Percentiles rank a stretch among this genome's conserved stretches.
Conservation (phyloP, 2,113 vertebrate genomes). For the Struthidea cinerea region DNA sequence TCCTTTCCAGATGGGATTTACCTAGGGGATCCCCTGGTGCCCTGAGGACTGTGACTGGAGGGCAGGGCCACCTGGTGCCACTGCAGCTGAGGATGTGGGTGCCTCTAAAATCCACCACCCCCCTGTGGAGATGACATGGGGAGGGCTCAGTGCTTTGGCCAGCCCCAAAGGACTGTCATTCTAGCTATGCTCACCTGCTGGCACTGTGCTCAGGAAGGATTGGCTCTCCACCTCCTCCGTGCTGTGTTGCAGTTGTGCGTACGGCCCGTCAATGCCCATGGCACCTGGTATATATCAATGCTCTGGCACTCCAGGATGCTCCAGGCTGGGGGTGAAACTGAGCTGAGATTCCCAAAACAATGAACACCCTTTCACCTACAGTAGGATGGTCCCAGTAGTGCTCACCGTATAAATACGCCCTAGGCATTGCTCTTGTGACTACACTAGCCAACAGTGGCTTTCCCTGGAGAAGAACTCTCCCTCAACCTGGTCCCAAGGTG, state of each 20-base stretch:
- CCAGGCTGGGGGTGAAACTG: neutral
- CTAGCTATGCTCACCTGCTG: neutral
- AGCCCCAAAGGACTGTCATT: neutral
- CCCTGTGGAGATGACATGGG: neutral
- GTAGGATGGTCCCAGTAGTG: rapidly evolving
- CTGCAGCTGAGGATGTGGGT: neutral
- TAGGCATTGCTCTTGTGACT: neutral
- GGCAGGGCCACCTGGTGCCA: neutral
- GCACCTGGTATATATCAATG: neutral
- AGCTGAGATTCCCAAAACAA: neutral
- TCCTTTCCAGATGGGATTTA: neutral
- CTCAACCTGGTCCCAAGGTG: neutral
- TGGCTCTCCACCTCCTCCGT: neutral
- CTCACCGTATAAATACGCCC: neutral
- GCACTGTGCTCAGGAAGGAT: neutral
- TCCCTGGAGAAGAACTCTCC: neutral
- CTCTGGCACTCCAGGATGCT: neutral
- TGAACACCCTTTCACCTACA: neutral
- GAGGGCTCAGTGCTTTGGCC: neutral
- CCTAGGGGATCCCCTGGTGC: neutral
- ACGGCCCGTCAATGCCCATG: rapidly evolving
- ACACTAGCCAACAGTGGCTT: neutral
- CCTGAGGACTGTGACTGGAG: neutral
- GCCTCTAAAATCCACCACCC: neutral
- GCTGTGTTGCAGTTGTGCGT: neutral